Evolutionary conservation across 2,113 vertebrate species (phyloP).

Genomic region (Alaudala cheleensis): DNA sequence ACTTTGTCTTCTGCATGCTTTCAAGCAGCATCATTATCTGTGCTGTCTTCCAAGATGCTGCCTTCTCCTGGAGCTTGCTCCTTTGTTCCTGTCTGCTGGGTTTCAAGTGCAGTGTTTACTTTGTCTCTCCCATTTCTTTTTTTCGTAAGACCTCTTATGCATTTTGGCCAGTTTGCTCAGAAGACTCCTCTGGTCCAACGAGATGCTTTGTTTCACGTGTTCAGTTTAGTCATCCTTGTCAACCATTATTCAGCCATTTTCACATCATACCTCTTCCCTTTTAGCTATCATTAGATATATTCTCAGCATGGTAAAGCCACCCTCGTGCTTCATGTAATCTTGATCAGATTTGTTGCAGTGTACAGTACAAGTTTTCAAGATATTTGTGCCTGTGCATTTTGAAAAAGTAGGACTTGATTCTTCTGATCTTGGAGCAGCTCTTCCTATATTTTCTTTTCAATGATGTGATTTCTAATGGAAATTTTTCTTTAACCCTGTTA

Average conservation of each 20-base stretch:
- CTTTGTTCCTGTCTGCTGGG: constrained; percentile 38
- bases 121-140: constrained; percentile 46
- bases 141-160: not conserved
- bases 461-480: not conserved
- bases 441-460: not conserved
- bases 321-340: constrained; percentile 10
- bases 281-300: constrained; percentile 7
- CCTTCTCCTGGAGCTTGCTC: constrained; percentile 57
- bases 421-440: not conserved
- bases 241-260: constrained; percentile 9
- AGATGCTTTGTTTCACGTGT: not conserved
- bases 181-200: not conserved
- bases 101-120: constrained; percentile 43
- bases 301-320: constrained; percentile 22
- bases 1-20: constrained; percentile 70
- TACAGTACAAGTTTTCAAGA: not conserved
- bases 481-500: not conserved
- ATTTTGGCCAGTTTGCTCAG: constrained; percentile 39
- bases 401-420: not conserved
- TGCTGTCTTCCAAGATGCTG: constrained; percentile 61
- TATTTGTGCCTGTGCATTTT: not conserved
- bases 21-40: constrained; percentile 56
- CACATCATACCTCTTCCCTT: constrained; percentile 16
- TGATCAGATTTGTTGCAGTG: not conserved
- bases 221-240: not conserved